Base-by-base conservation (phyloP, 2,888 invertebrate genomes). In the Nemurella pictetii region DNA sequence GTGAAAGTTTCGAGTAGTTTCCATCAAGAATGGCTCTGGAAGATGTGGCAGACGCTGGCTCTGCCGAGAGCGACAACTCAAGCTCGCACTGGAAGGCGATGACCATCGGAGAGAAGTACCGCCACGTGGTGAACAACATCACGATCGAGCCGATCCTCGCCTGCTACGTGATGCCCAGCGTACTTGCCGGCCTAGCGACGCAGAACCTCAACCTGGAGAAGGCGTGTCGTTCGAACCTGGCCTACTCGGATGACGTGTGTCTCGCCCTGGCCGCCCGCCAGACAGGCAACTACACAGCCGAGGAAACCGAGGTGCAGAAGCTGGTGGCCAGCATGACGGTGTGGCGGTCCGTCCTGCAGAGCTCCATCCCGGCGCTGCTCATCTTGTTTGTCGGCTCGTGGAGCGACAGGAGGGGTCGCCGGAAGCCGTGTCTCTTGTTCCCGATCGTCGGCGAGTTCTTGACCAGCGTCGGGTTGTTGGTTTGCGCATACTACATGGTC, bases 161-260 rank as follows among this genome's bases (percentile, higher is more conserved):
- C 0, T 94, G 94, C 88, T 95, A 95, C 89, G 95, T 95, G 0
- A 90, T 94, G 87, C 94, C 94, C 0, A 92, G 92, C 87, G 93
- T 93, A 0, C 89, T 93, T 20, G 94, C 96, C 0, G 94, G 94
- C 80, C 89, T 96, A 87, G 96, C 96, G 27, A 96, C 96, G 75
- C 96, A 96, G 90, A 96, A 96, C 90, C 91, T 97, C 83, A 96
- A 96, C 89, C 91, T 96, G 88, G 96, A 96, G 90, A 96, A 97
- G 90, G 96, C 96, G 0, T 97, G 97, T 89, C 91, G 96, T 87
- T 96, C 96, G 0, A 97, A 97, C 90, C 92, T 96, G 88, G 92
- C 91, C 9, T 96, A 95, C 88, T 92, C 94, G 0, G 93, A 93
- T 85, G 93, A 94, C 87, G 92, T 96, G 1, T 97, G 97, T 89